phyloP scores from a whole-genome alignment of 2,113 vertebrate species.

The Malurus alboscapulatus region DNA sequence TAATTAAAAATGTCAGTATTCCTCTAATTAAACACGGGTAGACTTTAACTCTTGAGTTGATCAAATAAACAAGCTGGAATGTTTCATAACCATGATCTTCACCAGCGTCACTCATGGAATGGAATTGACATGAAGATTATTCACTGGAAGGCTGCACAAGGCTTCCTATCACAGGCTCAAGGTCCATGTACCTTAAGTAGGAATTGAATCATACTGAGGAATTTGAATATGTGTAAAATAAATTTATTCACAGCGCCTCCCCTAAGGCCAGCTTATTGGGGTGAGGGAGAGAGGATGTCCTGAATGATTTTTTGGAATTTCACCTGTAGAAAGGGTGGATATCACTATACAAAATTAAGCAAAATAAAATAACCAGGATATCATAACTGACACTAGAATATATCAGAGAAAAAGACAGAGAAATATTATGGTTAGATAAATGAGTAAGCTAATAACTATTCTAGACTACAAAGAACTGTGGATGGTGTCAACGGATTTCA shows the following conservation, averaged over 20 bases:
- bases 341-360: background rate
- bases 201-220: background rate
- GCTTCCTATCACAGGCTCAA: background rate
- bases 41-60: background rate
- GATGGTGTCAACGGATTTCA: background rate
- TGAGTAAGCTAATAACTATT: background rate
- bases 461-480: background rate
- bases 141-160: background rate
- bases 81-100: background rate
- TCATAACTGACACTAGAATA: background rate
- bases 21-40: background rate
- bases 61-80: background rate
- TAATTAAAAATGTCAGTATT: background rate
- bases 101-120: background rate
- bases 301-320: background rate
- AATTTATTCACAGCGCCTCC: background rate
- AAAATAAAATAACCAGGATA: background rate
- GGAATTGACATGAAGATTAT: background rate
- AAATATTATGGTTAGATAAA: background rate
- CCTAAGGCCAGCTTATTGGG: background rate
- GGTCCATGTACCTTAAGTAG: background rate
- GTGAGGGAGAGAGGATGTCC: accelerated
- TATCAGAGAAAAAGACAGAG: background rate
- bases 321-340: background rate
- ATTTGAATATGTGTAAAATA: background rate